Evolutionary conservation across 2,113 vertebrate genomes (phyloP), one percentile per base, ranked within the genome.

Genomic region (Brachypodius melanocephalos): DNA sequence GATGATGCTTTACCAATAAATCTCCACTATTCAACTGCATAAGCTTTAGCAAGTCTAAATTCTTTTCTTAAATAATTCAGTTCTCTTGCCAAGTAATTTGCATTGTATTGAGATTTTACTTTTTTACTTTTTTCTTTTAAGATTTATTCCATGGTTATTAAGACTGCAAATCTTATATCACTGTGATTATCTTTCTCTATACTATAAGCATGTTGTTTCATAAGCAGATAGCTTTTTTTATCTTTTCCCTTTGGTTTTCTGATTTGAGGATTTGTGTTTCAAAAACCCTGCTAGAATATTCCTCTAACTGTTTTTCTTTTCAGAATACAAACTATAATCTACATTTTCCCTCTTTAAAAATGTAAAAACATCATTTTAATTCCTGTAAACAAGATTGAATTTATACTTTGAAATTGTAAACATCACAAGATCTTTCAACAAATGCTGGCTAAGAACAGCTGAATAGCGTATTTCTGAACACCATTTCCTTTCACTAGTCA

Each of bases 101-200:
- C 69, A 88, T 55, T 91, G 31, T 80, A 97, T 95, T 94, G 43
- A 87, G 43, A 94, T 96, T 96, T 96, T 83, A 61, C 22, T 90
- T 88, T 77, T 78, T 87, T 94, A 94, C 68, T 95, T 87, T 87
- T 92, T 82, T 92, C 93, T 97, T 96, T 66, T 54, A 95, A 90
- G 62, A 62, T 38, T 93, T 85, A 74, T 40, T 94, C 32, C 72
- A 38, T 74, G 51, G 69, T 83, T 78, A 73, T 81, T 92, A 79
- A 87, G 51, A 80, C 75, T 81, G 38, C 9, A 94, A 94, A 90
- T 43, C 34, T 92, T 94, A 95, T 43, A 29, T 42, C 54, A 72
- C 75, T 32, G 9, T 85, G 69, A 88, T 92, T 97, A 88, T 91
- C 52, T 93, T 92, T 48, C 10, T 0, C 28, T 74, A 8, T 55